Conservation (phyloP, 2,888 invertebrate genomes). For the Parnassius glacialis region DNA sequence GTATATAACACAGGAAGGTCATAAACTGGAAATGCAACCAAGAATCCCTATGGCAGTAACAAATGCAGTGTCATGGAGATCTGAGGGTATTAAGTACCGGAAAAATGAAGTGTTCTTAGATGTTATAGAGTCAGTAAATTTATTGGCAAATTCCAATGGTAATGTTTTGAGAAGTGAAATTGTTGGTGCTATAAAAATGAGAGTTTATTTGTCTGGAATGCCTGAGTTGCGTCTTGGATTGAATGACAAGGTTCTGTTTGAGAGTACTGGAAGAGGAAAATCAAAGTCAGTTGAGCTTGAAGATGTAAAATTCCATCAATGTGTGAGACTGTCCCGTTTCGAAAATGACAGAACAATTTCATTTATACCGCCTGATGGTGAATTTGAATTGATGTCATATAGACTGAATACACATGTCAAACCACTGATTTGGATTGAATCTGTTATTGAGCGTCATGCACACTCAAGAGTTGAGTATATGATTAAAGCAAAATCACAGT, state of each 20-base stretch:
- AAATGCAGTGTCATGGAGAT: conserved; percentile 99
- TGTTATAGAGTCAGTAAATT: conserved; percentile 98
- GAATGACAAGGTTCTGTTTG: conserved; percentile 98
- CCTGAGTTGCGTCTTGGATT: conserved; percentile 97
- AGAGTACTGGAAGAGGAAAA: conserved; percentile 97
- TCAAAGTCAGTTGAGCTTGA: conserved; percentile 99
- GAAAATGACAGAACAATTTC: conserved; percentile 99
- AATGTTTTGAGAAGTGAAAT: conserved; percentile 98
- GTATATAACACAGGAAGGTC: conserved; percentile 99
- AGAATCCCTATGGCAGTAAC: conserved; percentile 99
- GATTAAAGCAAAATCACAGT: conserved; percentile 99
- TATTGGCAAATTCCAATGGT: conserved; percentile 97
- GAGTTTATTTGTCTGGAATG: conserved; percentile 99
- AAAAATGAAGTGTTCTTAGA: conserved; percentile 99
- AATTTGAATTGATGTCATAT: conserved; percentile 99
- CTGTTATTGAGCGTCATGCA: conserved; percentile 97
- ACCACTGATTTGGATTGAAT: conserved; percentile 99
- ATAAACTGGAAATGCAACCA: conserved; percentile 97
- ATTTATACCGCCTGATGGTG: conserved; percentile 99
- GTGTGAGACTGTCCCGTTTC: conserved; percentile 96
- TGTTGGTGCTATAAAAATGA: conserved; percentile 99
- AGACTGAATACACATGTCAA: conserved; percentile 98
- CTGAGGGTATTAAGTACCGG: conserved; percentile 98
- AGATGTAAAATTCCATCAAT: conserved; percentile 99
- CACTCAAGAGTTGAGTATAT: conserved; percentile 99